Conservation (phyloP, 2,797 vertebrate genomes). For the Melanogrammus aeglefinus region DNA sequence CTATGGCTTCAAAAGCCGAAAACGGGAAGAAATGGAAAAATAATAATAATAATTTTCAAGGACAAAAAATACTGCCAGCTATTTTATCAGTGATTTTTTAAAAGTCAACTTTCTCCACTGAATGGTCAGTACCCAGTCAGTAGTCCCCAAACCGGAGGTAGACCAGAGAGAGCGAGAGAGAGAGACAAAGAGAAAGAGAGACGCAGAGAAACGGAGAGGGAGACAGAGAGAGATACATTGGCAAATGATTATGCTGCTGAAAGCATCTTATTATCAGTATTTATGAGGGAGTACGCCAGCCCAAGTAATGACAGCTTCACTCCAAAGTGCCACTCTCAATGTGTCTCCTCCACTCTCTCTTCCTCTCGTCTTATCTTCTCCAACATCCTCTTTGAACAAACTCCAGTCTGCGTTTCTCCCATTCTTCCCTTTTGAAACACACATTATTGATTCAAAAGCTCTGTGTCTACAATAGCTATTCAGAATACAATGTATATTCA, state of each 20-base stretch:
- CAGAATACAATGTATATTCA: no score
- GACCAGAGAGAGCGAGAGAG: not conserved
- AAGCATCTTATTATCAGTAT: constrained; percentile 77
- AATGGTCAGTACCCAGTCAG: no score
- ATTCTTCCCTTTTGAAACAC: not conserved
- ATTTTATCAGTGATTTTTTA: no score
- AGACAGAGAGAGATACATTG: constrained; percentile 56
- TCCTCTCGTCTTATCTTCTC: not conserved
- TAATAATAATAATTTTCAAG: no score
- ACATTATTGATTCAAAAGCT: not conserved
- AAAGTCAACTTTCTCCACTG: no score
- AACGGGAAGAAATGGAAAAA: no score
- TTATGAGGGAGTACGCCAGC: constrained; percentile 73
- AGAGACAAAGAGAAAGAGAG: constrained; percentile 38
- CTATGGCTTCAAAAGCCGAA: no score
- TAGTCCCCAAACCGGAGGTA: not conserved
- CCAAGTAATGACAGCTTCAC: constrained; percentile 74
- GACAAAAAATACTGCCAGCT: no score
- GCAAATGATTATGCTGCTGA: constrained; percentile 75
- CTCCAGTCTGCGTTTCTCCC: not conserved
- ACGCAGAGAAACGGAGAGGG: constrained; percentile 15
- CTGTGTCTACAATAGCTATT: no score
- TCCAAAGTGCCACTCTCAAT: constrained; percentile 61
- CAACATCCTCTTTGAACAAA: no score
- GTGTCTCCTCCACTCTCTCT: constrained; percentile 14